phyloP scores from a whole-genome alignment of 1,140 invertebrate genomes.

The Orchesella cincta region DNA sequence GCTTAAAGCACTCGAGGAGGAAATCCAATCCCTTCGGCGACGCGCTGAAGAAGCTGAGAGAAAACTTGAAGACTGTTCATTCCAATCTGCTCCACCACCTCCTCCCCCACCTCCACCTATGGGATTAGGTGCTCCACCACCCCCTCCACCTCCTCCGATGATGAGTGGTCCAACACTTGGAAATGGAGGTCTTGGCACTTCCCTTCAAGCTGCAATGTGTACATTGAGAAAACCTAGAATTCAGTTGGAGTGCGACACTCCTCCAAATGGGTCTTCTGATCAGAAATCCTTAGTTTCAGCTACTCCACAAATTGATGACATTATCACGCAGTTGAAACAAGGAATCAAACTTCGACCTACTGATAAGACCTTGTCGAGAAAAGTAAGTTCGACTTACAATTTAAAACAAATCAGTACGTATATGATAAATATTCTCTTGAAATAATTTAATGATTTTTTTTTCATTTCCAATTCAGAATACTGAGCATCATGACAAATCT shows the following conservation, averaged over 20 bases:
- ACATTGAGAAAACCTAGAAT: background rate
- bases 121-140: constrained; percentile 5
- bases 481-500: constrained; percentile 30
- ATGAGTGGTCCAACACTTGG: background rate
- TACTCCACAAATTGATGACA: constrained; percentile 48
- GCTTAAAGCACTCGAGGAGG: constrained; percentile 43
- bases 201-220: constrained; percentile 29
- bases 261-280: constrained; percentile 31
- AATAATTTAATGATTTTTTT: constrained; percentile 22
- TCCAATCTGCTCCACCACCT: constrained; percentile 34
- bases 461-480: constrained; percentile 30
- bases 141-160: background rate
- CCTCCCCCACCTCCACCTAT: constrained; percentile 37
- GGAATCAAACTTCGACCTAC: constrained; percentile 46
- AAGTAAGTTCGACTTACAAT: constrained; percentile 30
- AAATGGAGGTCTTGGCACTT: constrained; percentile 9
- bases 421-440: background rate
- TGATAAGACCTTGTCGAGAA: constrained; percentile 41
- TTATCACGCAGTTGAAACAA: constrained; percentile 47
- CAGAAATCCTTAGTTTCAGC: constrained; percentile 17
- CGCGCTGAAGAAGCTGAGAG: constrained; percentile 45
- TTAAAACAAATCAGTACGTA: background rate
- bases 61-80: constrained; percentile 40
- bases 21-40: constrained; percentile 31
- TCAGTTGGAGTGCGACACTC: background rate